Evolutionary conservation across 92 coral and sea anemone species (phyloP), one percentile per base, ranked within the genome.

Genomic region (Zoanthus sansibaricus): DNA sequence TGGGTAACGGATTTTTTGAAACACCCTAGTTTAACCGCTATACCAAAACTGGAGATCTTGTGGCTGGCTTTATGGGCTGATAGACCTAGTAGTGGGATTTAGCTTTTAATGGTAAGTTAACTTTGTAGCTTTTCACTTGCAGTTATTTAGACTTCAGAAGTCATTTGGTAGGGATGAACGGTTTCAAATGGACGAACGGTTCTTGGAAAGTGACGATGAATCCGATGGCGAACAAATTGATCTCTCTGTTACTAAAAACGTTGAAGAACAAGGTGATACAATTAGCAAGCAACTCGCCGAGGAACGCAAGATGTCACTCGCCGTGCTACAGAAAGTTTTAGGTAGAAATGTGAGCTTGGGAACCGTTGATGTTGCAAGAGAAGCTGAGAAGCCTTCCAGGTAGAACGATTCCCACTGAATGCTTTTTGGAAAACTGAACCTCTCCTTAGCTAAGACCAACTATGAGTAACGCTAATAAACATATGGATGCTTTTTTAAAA

Each of bases 121-220:
- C 6, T 21, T 59, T n/a, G 10, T 44, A 6, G 44, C 62, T 70
- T 51, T 83, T 80, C 77, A 12, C 58, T n/a, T 64, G 51, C 79
- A 97, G 99, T 88, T 97, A 64, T 93, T 95, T 79, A 94, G 91
- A 84, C 92, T 97, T 42, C 99, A 97, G 87, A 93, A 90, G 83
- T 84, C 95, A 32, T 95, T 90, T 77, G 92, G 95, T 9, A 95
- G 98, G 47, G 99, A 97, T 83, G 82, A 88, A 58, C 73, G 99
- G 71, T 97, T 97, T 76, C 91, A 95, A 74, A 92, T 97, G 82
- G 98, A 97, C 59, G 75, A 91, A 64, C 89, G 96, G 69, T 97
- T 97, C 54, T 84, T 92, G 82, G 99, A 95, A 61, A 93, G 95
- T 78, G 98, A 97, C 72, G 92, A 90, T 42, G 94, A 93, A 9